Evolutionary conservation across 2,888 invertebrate genomes (phyloP).

Genomic region (Halictus ligatus): DNA sequence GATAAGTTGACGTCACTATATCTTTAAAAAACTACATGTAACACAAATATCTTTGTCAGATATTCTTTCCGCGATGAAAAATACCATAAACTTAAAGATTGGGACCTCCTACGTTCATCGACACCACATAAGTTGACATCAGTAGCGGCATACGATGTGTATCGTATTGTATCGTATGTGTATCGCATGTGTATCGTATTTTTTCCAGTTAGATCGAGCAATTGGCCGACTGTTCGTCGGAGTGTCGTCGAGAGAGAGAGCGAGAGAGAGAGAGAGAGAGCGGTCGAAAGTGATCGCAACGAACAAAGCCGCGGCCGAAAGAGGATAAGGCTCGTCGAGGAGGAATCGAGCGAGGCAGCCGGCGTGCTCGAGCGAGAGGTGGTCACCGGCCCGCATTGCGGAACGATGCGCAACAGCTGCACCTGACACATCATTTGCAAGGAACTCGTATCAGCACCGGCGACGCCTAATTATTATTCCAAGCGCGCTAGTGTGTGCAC

Average conservation of each 20-base stretch:
- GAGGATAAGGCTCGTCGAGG: conserved; percentile 27
- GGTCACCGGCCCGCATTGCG: conserved; percentile 78
- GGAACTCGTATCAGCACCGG: conserved; percentile 80
- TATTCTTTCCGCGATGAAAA: too few relatives aligned
- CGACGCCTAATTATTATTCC: conserved; percentile 80
- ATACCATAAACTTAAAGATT: too few relatives aligned
- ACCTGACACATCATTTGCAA: conserved; percentile 80
- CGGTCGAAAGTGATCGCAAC: conserved; percentile 21
- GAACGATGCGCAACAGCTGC: conserved; percentile 82
- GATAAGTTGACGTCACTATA: too few relatives aligned
- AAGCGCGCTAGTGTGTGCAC: conserved; percentile 70
- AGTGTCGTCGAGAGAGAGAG: not conserved
- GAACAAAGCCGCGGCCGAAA: conserved; percentile 43
- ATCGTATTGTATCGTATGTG: too few relatives aligned
- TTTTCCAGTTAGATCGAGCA: too few relatives aligned
- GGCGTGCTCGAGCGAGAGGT: conserved; percentile 47
- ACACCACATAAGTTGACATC: too few relatives aligned
- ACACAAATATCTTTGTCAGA: too few relatives aligned
- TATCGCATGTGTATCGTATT: too few relatives aligned
- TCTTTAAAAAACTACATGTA: too few relatives aligned
- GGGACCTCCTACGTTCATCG: too few relatives aligned
- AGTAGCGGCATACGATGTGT: too few relatives aligned
- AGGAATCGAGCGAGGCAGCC: conserved; percentile 36
- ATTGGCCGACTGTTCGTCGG: not conserved
- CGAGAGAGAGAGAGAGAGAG: not conserved